phyloP scores from a whole-genome alignment of 2,888 invertebrate genomes.

The Xestia ashworthii region DNA sequence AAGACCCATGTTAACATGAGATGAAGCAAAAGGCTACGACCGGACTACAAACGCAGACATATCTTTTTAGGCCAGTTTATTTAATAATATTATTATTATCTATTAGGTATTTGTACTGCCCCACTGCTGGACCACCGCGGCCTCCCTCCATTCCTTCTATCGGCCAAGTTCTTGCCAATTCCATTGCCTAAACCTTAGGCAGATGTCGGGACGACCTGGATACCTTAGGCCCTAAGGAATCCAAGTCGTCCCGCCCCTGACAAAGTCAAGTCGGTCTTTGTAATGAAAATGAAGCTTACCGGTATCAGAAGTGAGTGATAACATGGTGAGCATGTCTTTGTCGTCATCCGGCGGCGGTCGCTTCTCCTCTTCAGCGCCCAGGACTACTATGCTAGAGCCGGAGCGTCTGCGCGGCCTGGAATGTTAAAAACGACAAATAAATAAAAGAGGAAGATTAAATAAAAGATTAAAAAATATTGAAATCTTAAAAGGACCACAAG shows the following conservation, averaged over 20 bases:
- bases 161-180: not conserved
- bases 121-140: not conserved
- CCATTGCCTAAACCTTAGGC: not conserved
- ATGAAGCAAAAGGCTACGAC: not conserved
- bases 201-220: too few relatives aligned
- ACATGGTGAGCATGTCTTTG: slow-evolving; percentile 95
- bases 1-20: not conserved
- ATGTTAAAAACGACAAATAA: slow-evolving; percentile 62
- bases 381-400: slow-evolving; percentile 95
- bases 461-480: not conserved
- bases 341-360: slow-evolving; percentile 91
- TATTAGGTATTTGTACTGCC: too few relatives aligned
- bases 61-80: not conserved
- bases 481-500: not conserved
- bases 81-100: not conserved
- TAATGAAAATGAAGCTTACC: slow-evolving; percentile 79
- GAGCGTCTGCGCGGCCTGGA: slow-evolving; percentile 95
- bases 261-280: not conserved
- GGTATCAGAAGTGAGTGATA: slow-evolving; percentile 92
- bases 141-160: not conserved
- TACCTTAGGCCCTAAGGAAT: not conserved
- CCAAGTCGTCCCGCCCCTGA: not conserved
- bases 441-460: not conserved
- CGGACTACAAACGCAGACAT: too few relatives aligned
- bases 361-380: slow-evolving; percentile 93